These are phyloP conservation scores for Neogale vison DNA, from an alignment of 2,113 vertebrate genomes.

Conservation along the genomic window DNA sequence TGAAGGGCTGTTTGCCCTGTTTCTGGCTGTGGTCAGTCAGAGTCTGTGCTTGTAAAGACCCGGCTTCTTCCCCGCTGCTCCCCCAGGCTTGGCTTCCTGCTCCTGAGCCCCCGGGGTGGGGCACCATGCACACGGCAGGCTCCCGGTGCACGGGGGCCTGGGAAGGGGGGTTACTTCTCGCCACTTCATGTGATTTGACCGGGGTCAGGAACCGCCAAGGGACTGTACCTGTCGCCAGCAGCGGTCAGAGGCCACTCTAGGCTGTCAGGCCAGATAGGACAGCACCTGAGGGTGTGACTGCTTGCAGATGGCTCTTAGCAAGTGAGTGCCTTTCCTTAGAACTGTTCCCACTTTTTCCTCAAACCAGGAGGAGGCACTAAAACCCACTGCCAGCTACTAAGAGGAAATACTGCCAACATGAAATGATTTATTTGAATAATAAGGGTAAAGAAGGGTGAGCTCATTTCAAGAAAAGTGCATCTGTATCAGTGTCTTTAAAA, in stretches of 20 bases:
- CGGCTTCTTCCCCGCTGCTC: background rate
- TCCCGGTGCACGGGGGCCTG: background rate
- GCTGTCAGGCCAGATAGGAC: background rate
- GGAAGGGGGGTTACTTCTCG: background rate
- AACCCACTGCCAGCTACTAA: background rate
- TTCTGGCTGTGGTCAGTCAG: background rate
- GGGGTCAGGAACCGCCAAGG: background rate
- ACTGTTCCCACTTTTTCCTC: background rate
- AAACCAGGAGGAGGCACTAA: background rate
- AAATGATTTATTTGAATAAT: conserved; percentile 7
- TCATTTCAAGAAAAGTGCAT: background rate
- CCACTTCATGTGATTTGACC: background rate
- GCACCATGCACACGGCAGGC: background rate
- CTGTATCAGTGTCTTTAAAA: conserved; percentile 33
- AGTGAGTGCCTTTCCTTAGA: background rate
- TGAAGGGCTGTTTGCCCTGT: background rate
- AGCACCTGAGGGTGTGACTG: background rate
- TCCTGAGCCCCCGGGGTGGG: background rate
- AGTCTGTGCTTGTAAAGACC: background rate
- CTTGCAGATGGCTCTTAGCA: background rate
- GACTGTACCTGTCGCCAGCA: background rate
- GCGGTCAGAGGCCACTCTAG: background rate
- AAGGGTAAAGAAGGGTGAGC: background rate
- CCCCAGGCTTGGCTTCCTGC: background rate
- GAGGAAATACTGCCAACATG: background rate